Evolutionary conservation across 1,140 invertebrate species (phyloP).

Genomic region (Bacillus rossius): DNA sequence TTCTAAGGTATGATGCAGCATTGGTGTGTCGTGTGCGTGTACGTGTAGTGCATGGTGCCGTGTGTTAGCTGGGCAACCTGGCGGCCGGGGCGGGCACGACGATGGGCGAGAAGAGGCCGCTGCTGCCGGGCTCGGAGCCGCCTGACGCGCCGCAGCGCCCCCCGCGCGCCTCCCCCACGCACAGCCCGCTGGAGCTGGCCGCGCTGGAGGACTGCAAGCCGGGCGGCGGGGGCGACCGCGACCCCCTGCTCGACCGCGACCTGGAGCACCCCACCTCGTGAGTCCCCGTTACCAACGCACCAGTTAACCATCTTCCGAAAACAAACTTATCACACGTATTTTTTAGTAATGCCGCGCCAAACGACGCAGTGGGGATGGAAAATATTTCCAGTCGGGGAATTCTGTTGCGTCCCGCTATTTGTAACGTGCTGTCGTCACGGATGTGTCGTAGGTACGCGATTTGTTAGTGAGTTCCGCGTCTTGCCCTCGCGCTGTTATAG

Average conservation of each 20-base stretch:
- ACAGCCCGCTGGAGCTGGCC: conserved; percentile 33
- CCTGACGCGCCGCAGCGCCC: conserved; percentile 25
- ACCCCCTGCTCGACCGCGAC: conserved; percentile 57
- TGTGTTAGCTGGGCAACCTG: background rate
- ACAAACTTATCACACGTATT: background rate
- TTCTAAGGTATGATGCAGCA: too few relatives aligned
- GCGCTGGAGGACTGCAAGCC: conserved; percentile 33
- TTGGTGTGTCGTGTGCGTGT: too few relatives aligned
- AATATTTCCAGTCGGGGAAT: too few relatives aligned
- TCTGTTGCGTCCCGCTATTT: background rate
- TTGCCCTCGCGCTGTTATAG: too few relatives aligned
- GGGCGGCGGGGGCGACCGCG: conserved; percentile 34
- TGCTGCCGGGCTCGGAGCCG: conserved; percentile 28
- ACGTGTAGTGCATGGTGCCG: too few relatives aligned
- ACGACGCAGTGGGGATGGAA: background rate
- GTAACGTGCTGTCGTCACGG: background rate
- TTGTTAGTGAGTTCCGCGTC: too few relatives aligned
- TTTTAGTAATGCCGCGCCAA: background rate
- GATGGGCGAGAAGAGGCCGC: conserved; percentile 43
- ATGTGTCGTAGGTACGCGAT: background rate
- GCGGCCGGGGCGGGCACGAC: conserved; percentile 20
- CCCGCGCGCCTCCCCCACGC: conserved; percentile 32
- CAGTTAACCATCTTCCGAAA: background rate
- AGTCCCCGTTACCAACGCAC: conserved; percentile 17
- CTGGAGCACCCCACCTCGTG: conserved; percentile 66